Base-by-base conservation (phyloP, 2,888 invertebrate genomes). In the Thecocarcelia acutangulata region DNA sequence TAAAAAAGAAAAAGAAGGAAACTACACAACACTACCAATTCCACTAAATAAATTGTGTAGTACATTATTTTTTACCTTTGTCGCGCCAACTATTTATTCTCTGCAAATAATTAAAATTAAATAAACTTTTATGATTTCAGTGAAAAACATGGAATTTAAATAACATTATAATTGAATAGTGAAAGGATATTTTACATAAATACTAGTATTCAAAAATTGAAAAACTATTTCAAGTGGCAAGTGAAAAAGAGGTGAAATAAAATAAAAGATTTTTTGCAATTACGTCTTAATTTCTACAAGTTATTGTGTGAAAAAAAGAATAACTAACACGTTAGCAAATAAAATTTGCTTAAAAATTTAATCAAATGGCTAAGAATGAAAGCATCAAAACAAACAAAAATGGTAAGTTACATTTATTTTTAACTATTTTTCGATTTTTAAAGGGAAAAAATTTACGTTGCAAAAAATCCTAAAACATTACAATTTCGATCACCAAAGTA, bases 11-110 rank as follows among this genome's bases (percentile, higher is more conserved):
- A 56, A 69, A 80, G 66, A 64, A 61, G 70, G 63, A 82, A 82
- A 82, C 78, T 79, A 81, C 52, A 66, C 54, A 80, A 72, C 82
- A 64, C 59, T 79, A 73, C 73, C 69, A 76, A 64, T 80, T 78
- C 70, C 46, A 77, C 68, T 12, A 73, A 79, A 70, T 83, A 61
- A 52, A 50, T 68, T 33, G 42, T 78, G 61, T 73, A 52, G 59
- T 80, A 70, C 50, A 79, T 80, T 74, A 75, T 69, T 81, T 80
- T 81, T 58, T 83, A 83, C 81, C 81, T 83, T 83, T 84, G 84
- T 84, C 83, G 83, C 83, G 83, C 80, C 83, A 83, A 80, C 80
- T 68, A 83, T 76, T 68, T 79, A 73, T 68, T 68, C 58, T 82
- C 52, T 73, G 54, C 48, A 40, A 46, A 46, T 59, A 56, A 73